Conservation (phyloP, 2,113 vertebrate genomes). For the Otis tarda region DNA sequence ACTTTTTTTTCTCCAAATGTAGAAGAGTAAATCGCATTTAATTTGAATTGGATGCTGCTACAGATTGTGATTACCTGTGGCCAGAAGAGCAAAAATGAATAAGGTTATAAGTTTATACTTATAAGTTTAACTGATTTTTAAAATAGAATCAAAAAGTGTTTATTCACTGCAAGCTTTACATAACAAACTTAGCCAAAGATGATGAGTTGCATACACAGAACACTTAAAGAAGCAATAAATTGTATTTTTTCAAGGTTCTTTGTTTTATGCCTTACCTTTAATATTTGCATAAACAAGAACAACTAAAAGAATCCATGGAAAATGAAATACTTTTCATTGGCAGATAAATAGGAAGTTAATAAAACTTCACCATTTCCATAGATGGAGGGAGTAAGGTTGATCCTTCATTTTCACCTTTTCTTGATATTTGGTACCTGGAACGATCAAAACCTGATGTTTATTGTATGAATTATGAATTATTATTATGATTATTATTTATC, state of each 20-base stretch:
- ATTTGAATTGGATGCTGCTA: not conserved
- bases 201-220: not conserved
- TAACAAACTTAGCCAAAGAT: not conserved
- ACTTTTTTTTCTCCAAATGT: conserved; percentile 20
- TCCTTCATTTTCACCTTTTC: not conserved
- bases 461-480: not conserved
- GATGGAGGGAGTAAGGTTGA: not conserved
- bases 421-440: not conserved
- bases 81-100: not conserved
- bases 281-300: not conserved
- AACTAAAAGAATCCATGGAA: not conserved
- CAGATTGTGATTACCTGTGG: not conserved
- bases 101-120: not conserved
- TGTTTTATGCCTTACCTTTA: not conserved
- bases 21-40: conserved; percentile 21
- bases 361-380: not conserved
- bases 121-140: not conserved
- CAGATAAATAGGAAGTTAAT: not conserved
- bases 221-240: not conserved
- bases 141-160: not conserved
- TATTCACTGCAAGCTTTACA: not conserved
- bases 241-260: not conserved
- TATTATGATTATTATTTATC: not conserved
- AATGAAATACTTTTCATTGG: not conserved
- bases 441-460: not conserved